Conservation (phyloP, 2,888 invertebrate genomes). For the Andrena dorsata region DNA sequence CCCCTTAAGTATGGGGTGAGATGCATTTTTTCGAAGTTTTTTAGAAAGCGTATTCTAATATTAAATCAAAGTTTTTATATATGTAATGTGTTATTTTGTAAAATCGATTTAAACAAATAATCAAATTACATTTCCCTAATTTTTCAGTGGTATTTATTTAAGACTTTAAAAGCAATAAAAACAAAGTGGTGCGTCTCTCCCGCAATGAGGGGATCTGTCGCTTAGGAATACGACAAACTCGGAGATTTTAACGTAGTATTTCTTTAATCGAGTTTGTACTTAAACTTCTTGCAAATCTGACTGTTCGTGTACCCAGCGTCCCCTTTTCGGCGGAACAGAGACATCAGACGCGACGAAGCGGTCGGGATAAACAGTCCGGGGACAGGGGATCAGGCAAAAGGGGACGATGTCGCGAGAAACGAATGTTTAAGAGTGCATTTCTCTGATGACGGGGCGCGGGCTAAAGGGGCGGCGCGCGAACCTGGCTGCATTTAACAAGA, state of each 20-base stretch:
- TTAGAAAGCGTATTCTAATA: no score
- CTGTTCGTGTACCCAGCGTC: background rate
- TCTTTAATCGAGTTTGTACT: background rate
- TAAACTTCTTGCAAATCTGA: background rate
- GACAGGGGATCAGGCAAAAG: constrained; percentile 34
- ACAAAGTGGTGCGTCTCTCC: no score
- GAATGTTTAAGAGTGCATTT: constrained; percentile 66
- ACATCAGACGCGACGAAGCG: constrained; percentile 37
- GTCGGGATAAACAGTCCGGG: constrained; percentile 26
- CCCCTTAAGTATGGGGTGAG: no score
- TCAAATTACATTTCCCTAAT: no score
- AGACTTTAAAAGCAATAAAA: no score
- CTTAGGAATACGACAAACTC: no score
- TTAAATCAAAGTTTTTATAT: no score
- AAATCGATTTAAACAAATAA: no score
- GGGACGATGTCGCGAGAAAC: constrained; percentile 46
- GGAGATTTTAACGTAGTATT: background rate
- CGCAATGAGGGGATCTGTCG: no score
- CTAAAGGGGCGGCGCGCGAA: constrained; percentile 35
- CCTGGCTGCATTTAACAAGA: constrained; percentile 47
- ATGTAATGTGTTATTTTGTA: no score
- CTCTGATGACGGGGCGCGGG: constrained; percentile 56
- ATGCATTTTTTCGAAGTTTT: no score
- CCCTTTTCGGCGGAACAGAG: background rate
- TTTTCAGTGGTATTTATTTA: no score